These are phyloP conservation scores for Teleogryllus occipitalis DNA, from an alignment of 1,140 invertebrate species.

Conservation along the genomic window DNA sequence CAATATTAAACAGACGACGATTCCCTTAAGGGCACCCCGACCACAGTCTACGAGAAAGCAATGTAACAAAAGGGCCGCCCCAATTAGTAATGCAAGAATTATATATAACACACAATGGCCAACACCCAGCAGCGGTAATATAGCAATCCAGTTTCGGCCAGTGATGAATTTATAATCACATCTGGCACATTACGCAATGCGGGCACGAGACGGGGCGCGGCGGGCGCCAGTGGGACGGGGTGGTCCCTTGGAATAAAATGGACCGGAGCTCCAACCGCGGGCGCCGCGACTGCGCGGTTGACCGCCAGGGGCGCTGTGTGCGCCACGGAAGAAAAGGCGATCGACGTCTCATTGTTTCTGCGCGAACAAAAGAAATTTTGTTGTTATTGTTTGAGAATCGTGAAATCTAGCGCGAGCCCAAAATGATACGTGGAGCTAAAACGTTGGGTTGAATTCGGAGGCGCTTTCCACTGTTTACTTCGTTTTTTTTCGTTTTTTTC, in stretches of 20 bases:
- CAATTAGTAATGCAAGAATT: slow-evolving; percentile 1
- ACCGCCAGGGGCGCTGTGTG: background rate
- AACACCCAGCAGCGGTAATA: background rate
- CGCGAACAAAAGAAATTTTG: background rate
- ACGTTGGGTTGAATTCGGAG: no score
- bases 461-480: no score
- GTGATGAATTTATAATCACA: slow-evolving; percentile 5
- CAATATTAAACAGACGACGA: background rate
- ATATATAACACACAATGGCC: slow-evolving; percentile 1
- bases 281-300: background rate
- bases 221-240: background rate
- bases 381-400: background rate
- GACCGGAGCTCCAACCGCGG: no score
- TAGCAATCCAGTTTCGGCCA: background rate
- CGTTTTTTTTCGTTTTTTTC: no score
- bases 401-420: background rate
- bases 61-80: background rate
- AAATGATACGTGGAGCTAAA: no score
- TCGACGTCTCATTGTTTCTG: background rate
- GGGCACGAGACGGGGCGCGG: no score
- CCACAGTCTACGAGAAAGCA: background rate
- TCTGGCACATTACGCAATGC: background rate
- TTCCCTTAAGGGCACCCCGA: background rate
- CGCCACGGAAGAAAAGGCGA: background rate
- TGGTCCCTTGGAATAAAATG: background rate